Conservation (phyloP, 1,140 invertebrate genomes). For the Neelides sp. region DNA sequence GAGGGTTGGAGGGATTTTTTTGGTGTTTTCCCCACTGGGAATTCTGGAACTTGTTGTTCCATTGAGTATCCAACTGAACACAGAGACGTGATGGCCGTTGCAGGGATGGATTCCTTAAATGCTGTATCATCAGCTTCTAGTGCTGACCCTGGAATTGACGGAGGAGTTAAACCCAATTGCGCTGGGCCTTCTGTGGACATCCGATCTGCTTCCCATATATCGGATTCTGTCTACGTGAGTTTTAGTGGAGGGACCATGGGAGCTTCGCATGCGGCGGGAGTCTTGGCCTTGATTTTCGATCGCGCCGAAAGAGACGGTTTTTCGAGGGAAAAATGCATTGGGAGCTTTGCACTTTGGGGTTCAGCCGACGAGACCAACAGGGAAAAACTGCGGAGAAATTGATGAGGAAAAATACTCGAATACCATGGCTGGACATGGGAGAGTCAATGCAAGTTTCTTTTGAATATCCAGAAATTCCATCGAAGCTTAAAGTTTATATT, state of each 20-base stretch:
- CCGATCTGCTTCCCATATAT: no score
- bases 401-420: constrained; percentile 4
- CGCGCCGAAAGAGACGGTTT: background rate
- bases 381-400: constrained; percentile 2
- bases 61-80: constrained; percentile 11
- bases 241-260: no score
- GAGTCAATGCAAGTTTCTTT: constrained; percentile 16
- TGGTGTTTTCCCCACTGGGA: constrained; percentile 3
- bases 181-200: no score
- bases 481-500: no score
- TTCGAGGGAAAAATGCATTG: background rate
- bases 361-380: background rate
- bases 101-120: no score
- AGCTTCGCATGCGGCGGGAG: background rate
- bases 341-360: background rate
- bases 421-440: constrained; percentile 3
- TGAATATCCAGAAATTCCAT: no score
- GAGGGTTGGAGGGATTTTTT: no score
- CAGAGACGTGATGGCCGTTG: no score
- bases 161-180: no score
- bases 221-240: no score
- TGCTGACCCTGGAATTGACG: no score
- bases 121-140: no score
- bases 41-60: constrained; percentile 9
- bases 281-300: background rate